These are phyloP conservation scores for Nezara viridula DNA, from an alignment of 2,888 invertebrate species.

Conservation along the genomic window DNA sequence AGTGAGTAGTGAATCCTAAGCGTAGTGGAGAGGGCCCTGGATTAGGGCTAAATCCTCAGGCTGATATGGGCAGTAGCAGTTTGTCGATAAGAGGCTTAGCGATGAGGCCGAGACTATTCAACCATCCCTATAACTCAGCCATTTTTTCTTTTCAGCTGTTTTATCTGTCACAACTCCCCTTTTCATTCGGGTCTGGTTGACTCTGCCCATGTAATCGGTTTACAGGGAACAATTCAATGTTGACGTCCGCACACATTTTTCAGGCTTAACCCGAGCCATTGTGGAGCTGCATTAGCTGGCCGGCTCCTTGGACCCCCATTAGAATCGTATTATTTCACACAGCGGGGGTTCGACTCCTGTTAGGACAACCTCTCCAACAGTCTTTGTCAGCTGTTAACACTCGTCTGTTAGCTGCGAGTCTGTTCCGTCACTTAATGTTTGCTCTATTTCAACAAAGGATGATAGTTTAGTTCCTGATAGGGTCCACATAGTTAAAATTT, in stretches of 20 bases:
- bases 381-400: constrained; percentile 49
- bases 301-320: constrained; percentile 38
- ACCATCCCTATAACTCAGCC: constrained; percentile 56
- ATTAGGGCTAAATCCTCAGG: constrained; percentile 28
- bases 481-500: too few relatives aligned
- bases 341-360: constrained; percentile 23
- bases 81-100: constrained; percentile 59
- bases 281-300: constrained; percentile 43
- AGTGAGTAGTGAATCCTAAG: not conserved
- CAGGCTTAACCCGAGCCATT: constrained; percentile 52
- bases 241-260: constrained; percentile 61
- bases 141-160: constrained; percentile 59
- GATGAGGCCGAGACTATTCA: constrained; percentile 52
- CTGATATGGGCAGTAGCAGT: constrained; percentile 59
- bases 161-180: constrained; percentile 60
- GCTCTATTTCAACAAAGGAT: not conserved
- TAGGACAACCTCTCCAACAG: constrained; percentile 30
- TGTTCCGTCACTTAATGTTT: not conserved
- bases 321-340: constrained; percentile 49
- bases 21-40: not conserved
- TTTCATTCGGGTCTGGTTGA: constrained; percentile 53
- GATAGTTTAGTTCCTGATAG: not conserved
- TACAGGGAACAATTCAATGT: constrained; percentile 60
- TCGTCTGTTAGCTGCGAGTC: not conserved
- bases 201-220: constrained; percentile 59